Base-by-base conservation (phyloP, 2,797 vertebrate species). In the Sebastes hubbsi region DNA sequence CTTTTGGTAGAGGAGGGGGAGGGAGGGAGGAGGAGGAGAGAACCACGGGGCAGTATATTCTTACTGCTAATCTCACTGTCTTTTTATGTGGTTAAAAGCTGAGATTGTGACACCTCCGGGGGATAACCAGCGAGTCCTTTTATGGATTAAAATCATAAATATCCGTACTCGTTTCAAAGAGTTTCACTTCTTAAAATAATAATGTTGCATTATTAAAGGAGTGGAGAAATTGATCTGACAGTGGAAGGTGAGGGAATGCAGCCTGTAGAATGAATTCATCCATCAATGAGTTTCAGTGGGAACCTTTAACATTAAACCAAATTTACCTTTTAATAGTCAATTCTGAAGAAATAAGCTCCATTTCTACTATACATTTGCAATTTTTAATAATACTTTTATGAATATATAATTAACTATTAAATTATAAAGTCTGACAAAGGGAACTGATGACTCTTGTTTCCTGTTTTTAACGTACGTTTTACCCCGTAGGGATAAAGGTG, bases 1-100 rank as follows among this genome's bases (percentile, higher is more conserved):
- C 68, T 82, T 60, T 82, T 78, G 86, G 54, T 67, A 49, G 67
- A 81, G 69, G 60, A 88, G 32, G 73, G 24, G 2, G 24, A 2
- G 24, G 32, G 73, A 24, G 10, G 84, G 73, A 24, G 10, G 84
- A 6, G 13, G 18, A 84, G 74, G 85, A 88, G 81, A 80, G 82
- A 89, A 91, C 77, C 86, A 91, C 38, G 34, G 84, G 85, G 67
- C 78, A 88, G n/a, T 56, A 24, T 69, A 68, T 91, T 88, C 86
- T 84, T 71, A 14, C 84, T 88, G 84, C 87, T 93, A 93, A 93
- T 94, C 92, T 90, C 55, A 38, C 34, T 85, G 86, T 90, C 71
- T 89, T 87, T 90, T 91, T 60, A 89, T 91, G 87, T 92, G 89
- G 93, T 93, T 91, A 91, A 69, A 92, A 85, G 65, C 84, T 65